These are phyloP conservation scores for Temnothorax nylanderi DNA, from an alignment of 1,140 invertebrate species.

Conservation along the genomic window DNA sequence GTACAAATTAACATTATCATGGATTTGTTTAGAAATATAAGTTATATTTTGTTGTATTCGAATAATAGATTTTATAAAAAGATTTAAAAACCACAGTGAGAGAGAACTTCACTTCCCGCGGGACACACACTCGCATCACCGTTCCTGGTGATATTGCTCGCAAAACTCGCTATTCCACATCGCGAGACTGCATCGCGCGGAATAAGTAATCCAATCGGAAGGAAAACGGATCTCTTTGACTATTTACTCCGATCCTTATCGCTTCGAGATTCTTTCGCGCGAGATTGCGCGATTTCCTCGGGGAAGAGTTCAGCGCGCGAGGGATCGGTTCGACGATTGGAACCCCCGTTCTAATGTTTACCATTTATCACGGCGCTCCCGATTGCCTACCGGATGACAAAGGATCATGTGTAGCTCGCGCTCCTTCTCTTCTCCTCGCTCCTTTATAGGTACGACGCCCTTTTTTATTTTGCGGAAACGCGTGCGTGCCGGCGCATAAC, in stretches of 20 bases:
- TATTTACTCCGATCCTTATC: constrained; percentile 51
- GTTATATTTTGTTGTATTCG: not conserved
- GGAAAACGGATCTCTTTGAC: constrained; percentile 25
- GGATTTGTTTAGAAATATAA: not conserved
- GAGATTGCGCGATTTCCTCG: constrained; percentile 50
- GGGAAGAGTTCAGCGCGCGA: constrained; percentile 38
- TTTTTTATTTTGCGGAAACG: constrained; percentile 75
- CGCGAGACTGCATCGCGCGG: not conserved
- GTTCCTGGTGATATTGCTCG: not conserved
- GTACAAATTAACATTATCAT: not conserved
- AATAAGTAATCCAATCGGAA: constrained; percentile 26
- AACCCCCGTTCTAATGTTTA: constrained; percentile 55
- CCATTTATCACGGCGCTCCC: constrained; percentile 68
- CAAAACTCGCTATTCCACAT: constrained; percentile 28
- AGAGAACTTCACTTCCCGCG: not conserved
- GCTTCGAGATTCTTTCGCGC: constrained; percentile 6
- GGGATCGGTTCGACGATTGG: not conserved
- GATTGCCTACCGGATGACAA: constrained; percentile 71
- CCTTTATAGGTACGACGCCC: constrained; percentile 32
- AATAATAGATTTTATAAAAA: constrained; percentile 1
- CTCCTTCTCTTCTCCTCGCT: not conserved
- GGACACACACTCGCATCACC: not conserved
- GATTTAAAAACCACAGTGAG: not conserved
- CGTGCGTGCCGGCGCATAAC: constrained; percentile 83
- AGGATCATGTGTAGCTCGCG: constrained; percentile 59